Percentiles rank a stretch among this genome's conserved stretches.
Evolutionary conservation across 2,888 invertebrate genomes (phyloP).

Genomic region (Calliphora vomitoria): DNA sequence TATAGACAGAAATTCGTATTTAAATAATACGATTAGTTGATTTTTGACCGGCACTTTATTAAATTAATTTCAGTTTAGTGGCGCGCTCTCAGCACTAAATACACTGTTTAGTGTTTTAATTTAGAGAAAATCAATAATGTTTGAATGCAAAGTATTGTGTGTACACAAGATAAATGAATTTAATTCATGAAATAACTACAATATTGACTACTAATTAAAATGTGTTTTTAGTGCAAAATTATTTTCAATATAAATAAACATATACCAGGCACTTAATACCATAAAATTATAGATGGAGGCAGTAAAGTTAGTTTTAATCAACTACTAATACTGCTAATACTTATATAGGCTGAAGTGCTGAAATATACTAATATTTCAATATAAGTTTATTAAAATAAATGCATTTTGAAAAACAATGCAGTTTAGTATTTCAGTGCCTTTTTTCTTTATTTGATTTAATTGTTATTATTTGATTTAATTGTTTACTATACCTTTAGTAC

Average conservation of each 20-base stretch:
- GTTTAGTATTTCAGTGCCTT: too few species aligned
- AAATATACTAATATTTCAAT: too few species aligned
- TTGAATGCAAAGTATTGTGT: background rate
- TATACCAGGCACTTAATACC: too few species aligned
- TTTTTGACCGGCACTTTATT: constrained; percentile 53
- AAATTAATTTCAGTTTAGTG: constrained; percentile 55
- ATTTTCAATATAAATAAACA: background rate
- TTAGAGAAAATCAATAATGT: constrained; percentile 33
- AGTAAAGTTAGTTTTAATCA: too few species aligned
- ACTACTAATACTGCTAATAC: too few species aligned
- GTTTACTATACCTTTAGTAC: too few species aligned
- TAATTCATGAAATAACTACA: constrained; percentile 1
- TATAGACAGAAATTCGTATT: constrained; percentile 11
- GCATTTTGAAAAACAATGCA: too few species aligned
- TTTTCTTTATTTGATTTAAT: too few species aligned
- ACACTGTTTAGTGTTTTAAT: background rate
- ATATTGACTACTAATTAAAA: constrained; percentile 27
- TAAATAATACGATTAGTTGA: constrained; percentile 36
- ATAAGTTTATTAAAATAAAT: too few species aligned
- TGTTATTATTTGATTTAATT: too few species aligned
- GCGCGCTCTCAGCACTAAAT: constrained; percentile 19
- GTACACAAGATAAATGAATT: constrained; percentile 28
- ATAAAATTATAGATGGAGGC: too few species aligned
- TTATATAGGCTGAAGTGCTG: too few species aligned
- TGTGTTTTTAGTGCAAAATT: background rate